Evolutionary conservation across 35 echinoderm and acorn worm species (phyloP).

Genomic region (Patiria miniata): DNA sequence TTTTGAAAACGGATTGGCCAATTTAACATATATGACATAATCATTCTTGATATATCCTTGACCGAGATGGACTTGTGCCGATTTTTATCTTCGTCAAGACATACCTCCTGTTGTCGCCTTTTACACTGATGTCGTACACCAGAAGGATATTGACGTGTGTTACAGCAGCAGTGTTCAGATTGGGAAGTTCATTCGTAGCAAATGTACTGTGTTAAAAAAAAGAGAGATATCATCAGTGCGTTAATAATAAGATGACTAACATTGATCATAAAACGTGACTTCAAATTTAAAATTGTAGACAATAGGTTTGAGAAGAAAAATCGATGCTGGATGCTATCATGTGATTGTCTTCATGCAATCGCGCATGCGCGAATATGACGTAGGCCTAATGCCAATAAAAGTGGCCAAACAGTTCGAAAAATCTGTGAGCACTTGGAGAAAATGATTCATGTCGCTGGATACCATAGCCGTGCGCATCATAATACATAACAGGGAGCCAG

Average conservation of each 20-base stretch:
- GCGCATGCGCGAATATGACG: not conserved
- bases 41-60: no score
- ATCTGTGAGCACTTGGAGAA: no score
- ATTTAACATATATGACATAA: no score
- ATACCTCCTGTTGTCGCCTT: not conserved
- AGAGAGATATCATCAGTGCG: not conserved
- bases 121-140: not conserved
- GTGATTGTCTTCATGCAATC: not conserved
- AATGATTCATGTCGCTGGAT: no score
- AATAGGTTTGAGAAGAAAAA: not conserved
- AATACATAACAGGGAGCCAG: no score
- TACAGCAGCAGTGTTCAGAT: not conserved
- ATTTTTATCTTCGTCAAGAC: not conserved
- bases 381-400: not conserved
- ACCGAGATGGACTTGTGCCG: no score
- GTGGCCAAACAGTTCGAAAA: no score
- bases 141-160: conserved; percentile 1
- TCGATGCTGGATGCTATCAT: not conserved
- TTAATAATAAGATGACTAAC: not conserved
- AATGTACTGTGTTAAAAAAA: not conserved
- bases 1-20: no score
- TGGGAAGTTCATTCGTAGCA: not conserved
- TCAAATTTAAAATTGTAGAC: not conserved
- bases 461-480: not conserved
- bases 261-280: not conserved